A percentile compares a stretch with the other conserved stretches of the same genome.
These are phyloP conservation scores for Phoeniculus purpureus DNA, from an alignment of 2,797 vertebrate genomes.

Conservation along the genomic window DNA sequence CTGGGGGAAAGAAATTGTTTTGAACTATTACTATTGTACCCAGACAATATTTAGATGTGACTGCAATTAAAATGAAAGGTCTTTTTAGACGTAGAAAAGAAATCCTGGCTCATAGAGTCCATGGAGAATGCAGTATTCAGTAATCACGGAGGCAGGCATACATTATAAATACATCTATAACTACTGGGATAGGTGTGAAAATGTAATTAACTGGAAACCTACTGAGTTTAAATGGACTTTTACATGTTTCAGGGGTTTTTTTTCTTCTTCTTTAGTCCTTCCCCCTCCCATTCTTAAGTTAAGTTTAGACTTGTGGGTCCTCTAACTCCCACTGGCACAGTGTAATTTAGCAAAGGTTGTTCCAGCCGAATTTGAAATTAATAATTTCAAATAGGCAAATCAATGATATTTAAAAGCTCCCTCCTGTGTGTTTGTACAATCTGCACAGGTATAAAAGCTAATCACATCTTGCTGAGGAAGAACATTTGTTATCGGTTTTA, in stretches of 20 bases:
- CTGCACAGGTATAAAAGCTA: conserved; percentile 72
- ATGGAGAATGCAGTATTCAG: conserved; percentile 34
- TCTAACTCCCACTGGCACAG: conserved; percentile 77
- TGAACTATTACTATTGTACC: background rate
- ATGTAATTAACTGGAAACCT: conserved; percentile 81
- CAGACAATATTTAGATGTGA: conserved; percentile 17
- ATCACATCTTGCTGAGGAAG: conserved; percentile 69
- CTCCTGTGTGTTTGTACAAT: conserved; percentile 74
- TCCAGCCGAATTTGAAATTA: conserved; percentile 79
- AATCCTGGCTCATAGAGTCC: conserved; percentile 11
- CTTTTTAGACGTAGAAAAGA: conserved; percentile 34
- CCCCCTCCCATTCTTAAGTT: conserved; percentile 68
- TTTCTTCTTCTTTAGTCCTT: conserved; percentile 6
- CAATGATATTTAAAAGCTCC: conserved; percentile 81
- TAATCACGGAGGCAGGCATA: conserved; percentile 43
- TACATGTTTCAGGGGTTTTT: conserved; percentile 53
- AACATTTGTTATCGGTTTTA: conserved; percentile 65
- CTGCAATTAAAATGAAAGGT: conserved; percentile 34
- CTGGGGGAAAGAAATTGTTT: background rate
- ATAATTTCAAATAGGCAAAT: conserved; percentile 81
- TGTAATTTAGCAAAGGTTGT: conserved; percentile 81
- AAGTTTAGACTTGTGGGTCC: conserved; percentile 71
- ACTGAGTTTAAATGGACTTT: conserved; percentile 77
- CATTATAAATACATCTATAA: conserved; percentile 72
- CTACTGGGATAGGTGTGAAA: conserved; percentile 75